These are phyloP conservation scores for Simalia tracyae DNA, from an alignment of 2,797 vertebrate species.

Conservation along the genomic window DNA sequence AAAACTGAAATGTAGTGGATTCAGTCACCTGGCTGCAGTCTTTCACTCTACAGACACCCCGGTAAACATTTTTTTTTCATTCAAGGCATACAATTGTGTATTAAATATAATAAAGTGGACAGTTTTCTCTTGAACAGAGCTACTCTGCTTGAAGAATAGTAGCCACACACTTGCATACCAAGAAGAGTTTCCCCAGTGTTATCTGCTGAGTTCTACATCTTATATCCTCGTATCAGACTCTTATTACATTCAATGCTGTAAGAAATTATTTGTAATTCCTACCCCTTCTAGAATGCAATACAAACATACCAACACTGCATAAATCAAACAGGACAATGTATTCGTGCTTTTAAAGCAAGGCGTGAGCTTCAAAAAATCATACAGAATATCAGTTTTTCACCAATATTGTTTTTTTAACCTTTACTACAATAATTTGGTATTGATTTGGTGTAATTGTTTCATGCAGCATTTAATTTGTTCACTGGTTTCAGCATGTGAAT, in stretches of 20 bases:
- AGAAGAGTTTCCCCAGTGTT: slow-evolving; percentile 9
- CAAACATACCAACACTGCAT: slow-evolving; percentile 55
- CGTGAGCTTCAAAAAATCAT: slow-evolving; percentile 42
- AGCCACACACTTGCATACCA: slow-evolving; percentile 26
- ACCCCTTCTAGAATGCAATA: slow-evolving; percentile 56
- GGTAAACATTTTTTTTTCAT: not conserved
- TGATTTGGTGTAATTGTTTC: not conserved
- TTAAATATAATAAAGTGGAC: slow-evolving; percentile 13
- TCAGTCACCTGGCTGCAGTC: too few relatives aligned
- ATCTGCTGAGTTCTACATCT: slow-evolving; percentile 48
- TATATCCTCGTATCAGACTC: slow-evolving; percentile 45
- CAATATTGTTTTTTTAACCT: not conserved
- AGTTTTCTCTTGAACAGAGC: not conserved
- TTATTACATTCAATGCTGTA: slow-evolving; percentile 47
- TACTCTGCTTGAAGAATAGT: slow-evolving; percentile 41
- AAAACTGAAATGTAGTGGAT: too few relatives aligned
- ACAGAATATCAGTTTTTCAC: slow-evolving; percentile 53
- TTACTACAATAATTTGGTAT: not conserved
- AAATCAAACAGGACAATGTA: slow-evolving; percentile 67
- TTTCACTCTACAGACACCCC: too few relatives aligned
- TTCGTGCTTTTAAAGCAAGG: slow-evolving; percentile 65
- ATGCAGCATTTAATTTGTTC: not conserved
- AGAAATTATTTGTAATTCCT: slow-evolving; percentile 54
- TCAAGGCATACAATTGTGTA: not conserved
- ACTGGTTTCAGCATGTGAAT: not conserved